A percentile compares a stretch with the other conserved stretches of the same genome.
Conservation (phyloP, 2,113 vertebrate genomes). For the Poeciliopsis occidentalis region DNA sequence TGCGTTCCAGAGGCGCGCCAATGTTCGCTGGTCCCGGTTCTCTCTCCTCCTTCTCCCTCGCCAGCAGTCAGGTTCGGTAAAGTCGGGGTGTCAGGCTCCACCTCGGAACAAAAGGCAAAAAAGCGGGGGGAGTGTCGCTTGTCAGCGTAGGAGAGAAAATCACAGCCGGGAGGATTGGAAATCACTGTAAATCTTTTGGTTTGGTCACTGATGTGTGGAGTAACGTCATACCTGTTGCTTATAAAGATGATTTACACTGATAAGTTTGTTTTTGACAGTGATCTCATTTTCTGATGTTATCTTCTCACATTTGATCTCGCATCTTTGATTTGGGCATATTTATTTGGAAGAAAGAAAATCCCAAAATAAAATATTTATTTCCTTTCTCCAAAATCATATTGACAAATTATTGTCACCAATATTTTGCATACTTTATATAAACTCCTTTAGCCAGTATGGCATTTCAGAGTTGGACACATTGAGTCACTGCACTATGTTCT, state of each 20-base stretch:
- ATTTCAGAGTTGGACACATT: not conserved
- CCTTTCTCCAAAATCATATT: not conserved
- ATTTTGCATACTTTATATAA: not conserved
- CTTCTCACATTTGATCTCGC: not conserved
- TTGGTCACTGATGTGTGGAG: not conserved
- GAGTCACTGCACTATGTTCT: too few species aligned
- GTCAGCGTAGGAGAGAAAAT: slow-evolving; percentile 9
- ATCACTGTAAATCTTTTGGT: not conserved
- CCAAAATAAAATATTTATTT: too few species aligned
- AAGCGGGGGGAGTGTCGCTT: slow-evolving; percentile 5
- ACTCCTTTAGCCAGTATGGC: not conserved
- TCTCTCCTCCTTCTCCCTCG: slow-evolving; percentile 44
- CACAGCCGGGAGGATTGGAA: slow-evolving; percentile 12
- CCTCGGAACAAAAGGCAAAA: slow-evolving; percentile 63
- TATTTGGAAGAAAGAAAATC: not conserved
- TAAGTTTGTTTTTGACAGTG: not conserved
- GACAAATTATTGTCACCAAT: not conserved
- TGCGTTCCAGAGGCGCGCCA: slow-evolving; percentile 46
- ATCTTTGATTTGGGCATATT: not conserved
- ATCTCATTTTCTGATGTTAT: not conserved
- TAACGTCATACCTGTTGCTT: slow-evolving; percentile 69
- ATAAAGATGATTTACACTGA: slow-evolving; percentile 1
- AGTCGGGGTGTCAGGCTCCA: slow-evolving; percentile 73
- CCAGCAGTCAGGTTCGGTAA: slow-evolving; percentile 45
- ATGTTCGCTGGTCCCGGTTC: slow-evolving; percentile 44